phyloP scores from a whole-genome alignment of 92 coral and sea anemone genomes.

The Nematostella vectensis region DNA sequence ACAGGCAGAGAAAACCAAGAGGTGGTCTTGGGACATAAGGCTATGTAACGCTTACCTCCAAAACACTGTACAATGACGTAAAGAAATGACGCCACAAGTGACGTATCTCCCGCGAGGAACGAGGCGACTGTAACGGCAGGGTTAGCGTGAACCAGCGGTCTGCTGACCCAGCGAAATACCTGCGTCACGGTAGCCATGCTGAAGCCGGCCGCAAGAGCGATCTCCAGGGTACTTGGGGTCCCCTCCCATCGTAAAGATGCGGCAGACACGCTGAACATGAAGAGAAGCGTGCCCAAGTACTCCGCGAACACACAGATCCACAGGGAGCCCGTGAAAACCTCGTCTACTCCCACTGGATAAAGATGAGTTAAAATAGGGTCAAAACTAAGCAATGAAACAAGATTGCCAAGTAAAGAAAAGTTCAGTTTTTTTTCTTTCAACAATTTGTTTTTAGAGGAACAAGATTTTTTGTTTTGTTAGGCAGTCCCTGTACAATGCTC shows the following conservation, averaged over 20 bases:
- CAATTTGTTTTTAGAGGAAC: too few species aligned
- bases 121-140: conserved; percentile 48
- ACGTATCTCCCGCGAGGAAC: conserved; percentile 36
- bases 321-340: conserved; percentile 35
- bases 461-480: too few species aligned
- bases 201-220: conserved; percentile 51
- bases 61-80: conserved; percentile 41
- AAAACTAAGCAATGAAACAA: too few species aligned
- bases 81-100: conserved; percentile 21
- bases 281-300: conserved; percentile 37
- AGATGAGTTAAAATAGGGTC: too few species aligned
- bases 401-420: too few species aligned
- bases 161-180: conserved; percentile 50
- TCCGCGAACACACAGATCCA: conserved; percentile 55
- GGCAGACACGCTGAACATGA: conserved; percentile 46
- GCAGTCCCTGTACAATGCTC: too few species aligned
- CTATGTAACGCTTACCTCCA: conserved; percentile 57
- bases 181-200: conserved; percentile 36
- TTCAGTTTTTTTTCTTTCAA: too few species aligned
- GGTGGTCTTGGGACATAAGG: too few species aligned
- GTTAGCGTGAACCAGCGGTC: conserved; percentile 52
- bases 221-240: conserved; percentile 33
- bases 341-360: conserved; percentile 31
- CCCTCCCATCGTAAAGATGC: conserved; percentile 63
- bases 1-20: too few species aligned